Base-by-base conservation (phyloP, 2,888 invertebrate genomes). In the Zygaena filipendulae region DNA sequence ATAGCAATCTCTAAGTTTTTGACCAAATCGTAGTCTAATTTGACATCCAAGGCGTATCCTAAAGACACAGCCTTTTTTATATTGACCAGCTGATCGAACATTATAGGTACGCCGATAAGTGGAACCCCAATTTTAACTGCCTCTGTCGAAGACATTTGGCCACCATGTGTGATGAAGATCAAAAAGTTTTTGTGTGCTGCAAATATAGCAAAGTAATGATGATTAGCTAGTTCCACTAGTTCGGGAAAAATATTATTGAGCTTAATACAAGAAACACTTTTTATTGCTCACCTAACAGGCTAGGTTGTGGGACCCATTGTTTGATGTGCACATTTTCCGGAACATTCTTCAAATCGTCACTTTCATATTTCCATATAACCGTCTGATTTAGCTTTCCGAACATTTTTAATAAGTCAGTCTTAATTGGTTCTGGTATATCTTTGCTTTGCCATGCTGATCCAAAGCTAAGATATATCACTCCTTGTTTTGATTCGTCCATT, bases 281-380 rank as follows among this genome's bases (percentile, higher is more conserved):
- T 16, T 16, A 6, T 6, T 4, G 16, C 11, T 21, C 7, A 6
- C 11, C 26, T 39, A 16, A 7, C 16, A 16, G 16, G 5, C 46
- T 45, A 11, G 44, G 41, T 29, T 57, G 55, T 1, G 57, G 52
- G 13, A 49, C 36, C 52, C 62, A 67, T 23, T 52, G 49, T 11
- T 41, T 27, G 9, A 58, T 36, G 21, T 47, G 43, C 0, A 67
- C 52, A 39, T 66, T 64, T 13, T 39, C 34, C 2, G 55, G 52
- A 13, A 44, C 32, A 3, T 40, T 38, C 5, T 39, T 38, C 16
- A 52, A 29, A 4, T 7, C 4, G 6, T 34, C 35, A 11, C 42
- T 42, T 31, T 54, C 54, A 42, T 47, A 55, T 42, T 58, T 62
- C 60, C 59, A 61, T 13, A 67, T 23, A 3, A 64, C 55, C 8